Conservation (phyloP, 1,140 invertebrate species). For the Sarcophaga peregrina region DNA sequence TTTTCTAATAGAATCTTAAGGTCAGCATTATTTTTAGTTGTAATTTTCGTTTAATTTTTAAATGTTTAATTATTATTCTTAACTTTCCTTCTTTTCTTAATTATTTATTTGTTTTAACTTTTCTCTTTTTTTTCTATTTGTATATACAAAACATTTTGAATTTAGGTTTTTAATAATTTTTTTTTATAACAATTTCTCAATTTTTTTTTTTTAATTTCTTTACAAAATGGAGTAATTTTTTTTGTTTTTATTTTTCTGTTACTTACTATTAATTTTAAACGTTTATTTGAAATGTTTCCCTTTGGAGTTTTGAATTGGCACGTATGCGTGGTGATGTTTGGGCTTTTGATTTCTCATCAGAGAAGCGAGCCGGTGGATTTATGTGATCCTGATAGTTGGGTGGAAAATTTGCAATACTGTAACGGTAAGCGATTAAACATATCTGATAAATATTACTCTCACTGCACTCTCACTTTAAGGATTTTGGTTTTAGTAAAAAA, state of each 20-base stretch:
- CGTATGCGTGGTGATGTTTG: constrained; percentile 65
- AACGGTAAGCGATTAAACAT: constrained; percentile 44
- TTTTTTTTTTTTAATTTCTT: background rate
- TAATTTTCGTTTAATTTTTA: no score
- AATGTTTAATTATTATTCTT: no score
- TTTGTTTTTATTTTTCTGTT: background rate
- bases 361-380: constrained; percentile 78
- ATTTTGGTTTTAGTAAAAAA: background rate
- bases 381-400: constrained; percentile 79
- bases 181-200: background rate
- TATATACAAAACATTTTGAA: constrained; percentile 21
- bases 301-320: constrained; percentile 70
- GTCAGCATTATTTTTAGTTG: background rate
- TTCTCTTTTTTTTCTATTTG: background rate
- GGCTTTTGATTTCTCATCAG: constrained; percentile 72
- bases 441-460: constrained; percentile 1
- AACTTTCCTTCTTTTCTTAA: background rate
- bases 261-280: constrained; percentile 66
- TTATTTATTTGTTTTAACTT: no score
- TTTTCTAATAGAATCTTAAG: background rate
- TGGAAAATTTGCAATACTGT: constrained; percentile 78
- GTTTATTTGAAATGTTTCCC: constrained; percentile 78
- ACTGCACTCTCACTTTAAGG: background rate
- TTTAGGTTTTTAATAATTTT: background rate
- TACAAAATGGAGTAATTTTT: background rate